A percentile compares a stretch with the other conserved stretches of the same genome.
These are phyloP conservation scores for Ascidia mentula DNA, from an alignment of 23 tunicate genomes.

Conservation along the genomic window DNA sequence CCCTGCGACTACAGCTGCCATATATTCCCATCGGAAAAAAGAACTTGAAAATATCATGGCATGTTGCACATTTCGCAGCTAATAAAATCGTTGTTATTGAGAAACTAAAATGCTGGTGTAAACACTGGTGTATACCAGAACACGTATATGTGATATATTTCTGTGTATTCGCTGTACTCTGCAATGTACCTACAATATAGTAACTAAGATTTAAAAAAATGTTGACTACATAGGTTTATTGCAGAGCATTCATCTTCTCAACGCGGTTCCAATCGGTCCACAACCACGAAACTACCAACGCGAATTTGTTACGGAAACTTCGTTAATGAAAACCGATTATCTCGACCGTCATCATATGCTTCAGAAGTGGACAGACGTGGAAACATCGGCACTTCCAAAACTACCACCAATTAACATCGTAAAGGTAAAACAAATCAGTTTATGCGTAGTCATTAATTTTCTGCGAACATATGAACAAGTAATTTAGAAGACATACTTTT, in stretches of 20 bases:
- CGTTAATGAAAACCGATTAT: constrained; percentile 67
- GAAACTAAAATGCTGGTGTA: too few species aligned
- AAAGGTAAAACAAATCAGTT: background rate
- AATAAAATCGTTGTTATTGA: too few species aligned
- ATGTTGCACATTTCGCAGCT: too few species aligned
- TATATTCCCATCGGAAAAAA: constrained; percentile 31
- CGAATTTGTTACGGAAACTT: constrained; percentile 30
- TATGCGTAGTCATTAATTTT: too few species aligned
- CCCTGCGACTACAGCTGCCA: constrained; percentile 13
- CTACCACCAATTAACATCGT: constrained; percentile 21
- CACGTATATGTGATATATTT: too few species aligned
- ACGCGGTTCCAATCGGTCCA: constrained; percentile 58
- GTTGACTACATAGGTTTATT: too few species aligned
- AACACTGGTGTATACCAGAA: too few species aligned
- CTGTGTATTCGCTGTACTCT: too few species aligned
- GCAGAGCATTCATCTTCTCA: constrained; percentile 33
- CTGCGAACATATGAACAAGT: too few species aligned
- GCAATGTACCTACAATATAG: too few species aligned
- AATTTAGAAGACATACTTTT: too few species aligned
- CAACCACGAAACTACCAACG: constrained; percentile 16
- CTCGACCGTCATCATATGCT: constrained; percentile 41
- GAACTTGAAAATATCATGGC: constrained; percentile 50
- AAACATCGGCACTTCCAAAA: constrained; percentile 36
- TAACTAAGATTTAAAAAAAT: too few species aligned
- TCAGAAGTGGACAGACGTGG: constrained; percentile 36